Base-by-base conservation (phyloP, 2,797 vertebrate genomes). In the Gouania willdenowi region DNA sequence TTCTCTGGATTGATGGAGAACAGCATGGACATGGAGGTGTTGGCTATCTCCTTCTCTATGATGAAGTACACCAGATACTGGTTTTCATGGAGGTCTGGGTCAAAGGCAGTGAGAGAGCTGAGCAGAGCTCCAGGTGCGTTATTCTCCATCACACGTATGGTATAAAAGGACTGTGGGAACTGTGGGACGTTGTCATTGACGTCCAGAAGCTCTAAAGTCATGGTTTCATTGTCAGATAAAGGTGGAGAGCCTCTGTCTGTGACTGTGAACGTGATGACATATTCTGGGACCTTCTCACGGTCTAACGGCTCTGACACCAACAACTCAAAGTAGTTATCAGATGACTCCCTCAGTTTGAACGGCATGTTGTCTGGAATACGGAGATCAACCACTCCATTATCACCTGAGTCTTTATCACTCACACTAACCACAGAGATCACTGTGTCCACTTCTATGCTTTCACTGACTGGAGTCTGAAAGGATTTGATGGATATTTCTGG, bases 111-210 rank as follows among this genome's bases (percentile, higher is more conserved):
- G 10, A 85, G 58, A 1, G 55, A 82, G 27, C 60, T 67, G 18
- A 86, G 55, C 63, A 81, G 34, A 25, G 77, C 75, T 1, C 82
- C 82, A 1, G 83, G 83, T 14, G 73, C 79, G 4, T 86, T 86
- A 54, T 86, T 86, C 60, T 86, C 83, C 35, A 39, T 43, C 1
- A 91, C 53, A 0, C 37, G 75, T 51, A 89, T 55, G 0, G 65
- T 84, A 36, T 86, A 89, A 26, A 82, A 19, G 0, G 71, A 49
- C 57, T 87, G 73, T 0, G 45, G 44, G 57, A 89, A 90, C 16
- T 63, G 41, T 1, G 91, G 86, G 0, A 84, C 40, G 2, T 91
- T 91, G 56, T 92, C 88, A 17, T 91, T 89, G 22, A 91, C 69
- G n/a, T 90, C 88, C 3, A 83, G 57, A 1, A 91, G 46, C 33